Conservation (phyloP, 1,140 invertebrate species). For the fruit fly (Drosophila melanogaster) region Release_6_plus_ISO1_MT NT_037436.4:14947501-14948000, state of each 20-base stretch:
- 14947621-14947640: constrained; percentile 47
- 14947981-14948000: constrained; percentile 35
- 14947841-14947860: constrained; percentile 47
- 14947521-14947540: constrained; percentile 15
- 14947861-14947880: constrained; percentile 74
- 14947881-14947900: constrained; percentile 71
- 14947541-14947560: constrained; percentile 24
- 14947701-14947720: constrained; percentile 44
- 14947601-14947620: constrained; percentile 75
- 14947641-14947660: constrained; percentile 47
- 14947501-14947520: constrained; percentile 20
- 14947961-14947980: constrained; percentile 49
- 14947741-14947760: constrained; percentile 68
- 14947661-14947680: constrained; percentile 65
- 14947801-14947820: constrained; percentile 73
- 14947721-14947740: constrained; percentile 69
- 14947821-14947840: constrained; percentile 77
- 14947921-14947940: constrained; percentile 54
- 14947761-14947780: constrained; percentile 50
- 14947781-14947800: constrained; percentile 26
- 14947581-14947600: constrained; percentile 60
- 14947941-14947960: constrained; percentile 28
- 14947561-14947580: constrained; percentile 65
- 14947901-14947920: constrained; percentile 55
- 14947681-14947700: constrained; percentile 28